A percentile compares a stretch with the other conserved stretches of the same genome.
phyloP scores from a whole-genome alignment of 2,113 vertebrate genomes.

The Drymodes brunneopygia region DNA sequence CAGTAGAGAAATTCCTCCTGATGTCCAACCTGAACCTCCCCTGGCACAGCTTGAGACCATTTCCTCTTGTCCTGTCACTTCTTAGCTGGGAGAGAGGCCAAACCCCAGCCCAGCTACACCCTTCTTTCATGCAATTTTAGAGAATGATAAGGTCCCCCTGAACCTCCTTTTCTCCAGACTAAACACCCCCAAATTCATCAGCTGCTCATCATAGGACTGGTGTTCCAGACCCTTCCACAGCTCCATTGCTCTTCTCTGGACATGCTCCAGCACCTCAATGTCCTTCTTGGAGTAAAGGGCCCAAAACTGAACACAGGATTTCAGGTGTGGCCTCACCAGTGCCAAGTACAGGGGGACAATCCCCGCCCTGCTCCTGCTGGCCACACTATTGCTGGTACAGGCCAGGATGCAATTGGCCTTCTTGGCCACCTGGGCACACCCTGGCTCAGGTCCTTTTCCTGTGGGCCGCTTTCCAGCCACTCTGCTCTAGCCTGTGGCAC shows the following conservation, averaged over 20 bases:
- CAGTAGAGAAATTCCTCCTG: neutral
- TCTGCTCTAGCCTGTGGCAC: neutral
- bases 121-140: neutral
- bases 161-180: neutral
- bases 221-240: neutral
- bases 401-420: neutral
- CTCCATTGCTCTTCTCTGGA: neutral
- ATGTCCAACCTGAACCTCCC: neutral
- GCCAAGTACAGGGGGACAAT: accelerated
- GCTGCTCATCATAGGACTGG: neutral
- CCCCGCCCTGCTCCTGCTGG: neutral
- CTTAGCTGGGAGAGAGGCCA: neutral
- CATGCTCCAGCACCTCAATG: accelerated
- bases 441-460: neutral
- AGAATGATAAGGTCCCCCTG: too few species aligned
- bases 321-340: accelerated
- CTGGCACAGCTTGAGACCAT: neutral
- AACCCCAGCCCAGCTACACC: neutral
- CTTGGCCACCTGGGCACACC: neutral
- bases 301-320: neutral
- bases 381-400: neutral
- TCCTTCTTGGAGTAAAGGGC: accelerated
- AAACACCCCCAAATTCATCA: neutral
- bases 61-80: neutral
- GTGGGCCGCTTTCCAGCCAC: neutral